A percentile compares a stretch with the other conserved stretches of the same genome.
Conservation (phyloP, 1,140 invertebrate genomes). For the Solen grandis region DNA sequence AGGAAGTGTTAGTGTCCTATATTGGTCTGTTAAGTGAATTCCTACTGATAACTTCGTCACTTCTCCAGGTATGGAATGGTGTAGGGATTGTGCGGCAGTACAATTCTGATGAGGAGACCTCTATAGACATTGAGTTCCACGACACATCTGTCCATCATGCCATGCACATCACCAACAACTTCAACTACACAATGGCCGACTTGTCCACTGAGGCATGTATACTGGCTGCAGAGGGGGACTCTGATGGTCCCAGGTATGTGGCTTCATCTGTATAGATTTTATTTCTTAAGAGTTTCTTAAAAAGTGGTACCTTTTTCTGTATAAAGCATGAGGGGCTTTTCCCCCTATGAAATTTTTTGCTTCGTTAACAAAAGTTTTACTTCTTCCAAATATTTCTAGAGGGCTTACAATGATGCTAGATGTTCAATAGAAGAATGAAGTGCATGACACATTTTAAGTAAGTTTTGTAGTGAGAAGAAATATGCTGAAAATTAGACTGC, state of each 20-base stretch:
- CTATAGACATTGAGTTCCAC: conserved; percentile 97
- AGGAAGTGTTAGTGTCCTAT: conserved; percentile 29
- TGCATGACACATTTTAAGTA: too few relatives aligned
- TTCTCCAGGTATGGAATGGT: conserved; percentile 79
- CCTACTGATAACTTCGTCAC: too few relatives aligned
- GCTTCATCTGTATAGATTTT: neutral
- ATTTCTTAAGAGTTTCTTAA: too few relatives aligned
- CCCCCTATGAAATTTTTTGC: too few relatives aligned
- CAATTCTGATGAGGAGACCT: conserved; percentile 82
- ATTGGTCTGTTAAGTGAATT: neutral
- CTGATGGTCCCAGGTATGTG: conserved; percentile 83
- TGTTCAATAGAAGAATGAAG: too few relatives aligned
- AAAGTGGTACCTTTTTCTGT: too few relatives aligned
- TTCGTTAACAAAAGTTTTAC: too few relatives aligned
- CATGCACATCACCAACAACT: conserved; percentile 92
- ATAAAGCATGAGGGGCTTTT: too few relatives aligned
- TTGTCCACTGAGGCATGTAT: conserved; percentile 90
- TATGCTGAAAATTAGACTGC: too few relatives aligned
- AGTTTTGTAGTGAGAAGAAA: too few relatives aligned
- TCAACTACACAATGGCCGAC: conserved; percentile 89
- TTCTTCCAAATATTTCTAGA: too few relatives aligned
- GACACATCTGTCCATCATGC: conserved; percentile 94
- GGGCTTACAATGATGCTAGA: too few relatives aligned
- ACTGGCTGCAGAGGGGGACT: conserved; percentile 86
- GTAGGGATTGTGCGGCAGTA: conserved; percentile 80